Base-by-base conservation (phyloP, 2,888 invertebrate genomes). In the Mantis religiosa region DNA sequence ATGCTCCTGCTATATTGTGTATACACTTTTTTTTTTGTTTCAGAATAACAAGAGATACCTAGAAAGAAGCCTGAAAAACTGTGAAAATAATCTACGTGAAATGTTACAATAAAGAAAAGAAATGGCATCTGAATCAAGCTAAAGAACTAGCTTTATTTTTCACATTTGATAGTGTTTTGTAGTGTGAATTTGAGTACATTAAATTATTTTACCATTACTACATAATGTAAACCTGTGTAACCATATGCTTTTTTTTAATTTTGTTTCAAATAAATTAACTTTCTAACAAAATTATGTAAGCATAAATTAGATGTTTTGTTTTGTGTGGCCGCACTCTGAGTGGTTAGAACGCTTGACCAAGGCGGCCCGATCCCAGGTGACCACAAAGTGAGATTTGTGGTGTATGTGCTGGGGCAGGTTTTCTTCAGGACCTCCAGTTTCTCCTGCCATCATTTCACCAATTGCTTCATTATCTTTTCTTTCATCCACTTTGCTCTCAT, bases 71-170 rank as follows among this genome's bases (percentile, higher is more conserved):
- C 93, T 98, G 90, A 97, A 97, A 92, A 98, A 98, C 92, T 96
- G 97, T 92, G 97, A 97, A 93, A 96, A 97, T 92, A 97, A 97
- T 92, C 94, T 98, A 85, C 94, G 98, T 91, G 98, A 98, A 94
- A 95, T 98, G 95, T 96, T 97, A 0, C 95, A 96, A 91, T 96
- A 95, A 91, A 94, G 95, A 90, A 96, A 95, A 92, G 94, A 94
- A 47, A 87, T 82, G 87, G 86, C 88, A 41, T 27, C 14, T 83
- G 86, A 88, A 34, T 28, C 84, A 34, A 85, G 84, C 81, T 88
- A 88, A 47, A n/a, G 15, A 25, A 7, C n/a, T 85, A 54, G 84
- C 20, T 84, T 6, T 34, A 30, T 7, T n/a, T 84, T 25, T 41
- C 84, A 20, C 30, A 34, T 15, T 84, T 30, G 84, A 30, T 83